Base-by-base conservation (phyloP, 2,797 vertebrate species). In the Rousettus madagascariensis region DNA sequence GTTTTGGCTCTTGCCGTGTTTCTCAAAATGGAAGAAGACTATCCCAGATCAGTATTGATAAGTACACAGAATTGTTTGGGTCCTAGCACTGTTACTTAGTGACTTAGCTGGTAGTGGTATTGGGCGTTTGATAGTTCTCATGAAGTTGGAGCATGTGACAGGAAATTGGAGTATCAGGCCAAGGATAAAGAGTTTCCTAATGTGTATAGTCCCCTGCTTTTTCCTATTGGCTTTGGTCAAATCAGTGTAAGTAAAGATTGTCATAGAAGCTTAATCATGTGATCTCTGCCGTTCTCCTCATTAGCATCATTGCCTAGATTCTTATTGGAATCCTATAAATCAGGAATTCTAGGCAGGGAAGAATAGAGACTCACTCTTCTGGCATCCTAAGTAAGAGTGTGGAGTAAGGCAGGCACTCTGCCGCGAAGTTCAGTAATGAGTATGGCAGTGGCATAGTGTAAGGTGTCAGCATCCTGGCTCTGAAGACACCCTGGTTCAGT, bases 391-490 rank as follows among this genome's bases (percentile, higher is more conserved):
- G 4, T 71, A 19, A 77, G 30, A 16, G 13, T 5, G 24, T 9
- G 51, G 43, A 33, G 43, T 26, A 46, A 26, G 66, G 6, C 28
- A 33, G 26, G 16, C 20, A 49, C 13, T 12, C 10, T 24, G 5
- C 30, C 7, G 7, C 8, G 2, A 24, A 13, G 20, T 2, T 4
- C 19, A 19, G 43, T 12, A 36, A 8, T 1, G 26, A 11, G 68
- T 10, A 43, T 17, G n/a, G 7, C 8, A 15, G n/a, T 7, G 26
- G 0, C 0, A 43, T 6, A 33, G 15, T 0, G 5, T 12, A 11
- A 11, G 20, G 22, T 33, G 68, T 89, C 3, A 53, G 36, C 17
- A 7, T 1, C 0, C 4, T 83, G 9, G 8, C 17, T 93, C 16
- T 63, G 61, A 68, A 63, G 38, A 51, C 2, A 28, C 30, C 43